Conservation (phyloP, 1,140 invertebrate genomes). For the Wiebesia pumilae region DNA sequence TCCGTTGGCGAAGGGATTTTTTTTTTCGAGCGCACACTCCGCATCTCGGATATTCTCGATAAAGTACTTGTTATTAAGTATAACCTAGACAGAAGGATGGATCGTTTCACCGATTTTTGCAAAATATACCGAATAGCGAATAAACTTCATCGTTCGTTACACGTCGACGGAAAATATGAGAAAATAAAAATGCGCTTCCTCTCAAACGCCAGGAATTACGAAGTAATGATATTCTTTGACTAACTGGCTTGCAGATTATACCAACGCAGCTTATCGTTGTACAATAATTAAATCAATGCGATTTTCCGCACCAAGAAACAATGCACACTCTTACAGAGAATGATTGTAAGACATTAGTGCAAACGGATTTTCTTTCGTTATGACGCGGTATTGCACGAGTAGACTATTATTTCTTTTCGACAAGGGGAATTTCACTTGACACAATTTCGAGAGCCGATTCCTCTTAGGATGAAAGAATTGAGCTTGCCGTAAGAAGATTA, state of each 20-base stretch:
- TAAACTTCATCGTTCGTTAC: neutral
- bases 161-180: neutral
- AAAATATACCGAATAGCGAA: neutral
- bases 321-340: neutral
- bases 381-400: neutral
- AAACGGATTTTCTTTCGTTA: neutral
- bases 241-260: too few species aligned
- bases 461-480: constrained; percentile 2
- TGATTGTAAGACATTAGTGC: neutral
- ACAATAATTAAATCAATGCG: neutral
- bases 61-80: too few species aligned
- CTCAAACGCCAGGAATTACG: neutral
- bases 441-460: constrained; percentile 21
- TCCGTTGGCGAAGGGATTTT: neutral
- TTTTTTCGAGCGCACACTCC: neutral
- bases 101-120: neutral
- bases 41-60: neutral
- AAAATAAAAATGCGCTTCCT: neutral
- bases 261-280: neutral
- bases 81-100: neutral
- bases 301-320: neutral
- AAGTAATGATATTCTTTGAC: neutral
- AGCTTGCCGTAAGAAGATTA: constrained; percentile 11
- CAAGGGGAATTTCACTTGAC: constrained; percentile 4
- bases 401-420: constrained; percentile 14